A percentile compares a stretch with the other conserved stretches of the same genome.
phyloP scores from a whole-genome alignment of 2,113 vertebrate species.

The Patagioenas fasciata region DNA sequence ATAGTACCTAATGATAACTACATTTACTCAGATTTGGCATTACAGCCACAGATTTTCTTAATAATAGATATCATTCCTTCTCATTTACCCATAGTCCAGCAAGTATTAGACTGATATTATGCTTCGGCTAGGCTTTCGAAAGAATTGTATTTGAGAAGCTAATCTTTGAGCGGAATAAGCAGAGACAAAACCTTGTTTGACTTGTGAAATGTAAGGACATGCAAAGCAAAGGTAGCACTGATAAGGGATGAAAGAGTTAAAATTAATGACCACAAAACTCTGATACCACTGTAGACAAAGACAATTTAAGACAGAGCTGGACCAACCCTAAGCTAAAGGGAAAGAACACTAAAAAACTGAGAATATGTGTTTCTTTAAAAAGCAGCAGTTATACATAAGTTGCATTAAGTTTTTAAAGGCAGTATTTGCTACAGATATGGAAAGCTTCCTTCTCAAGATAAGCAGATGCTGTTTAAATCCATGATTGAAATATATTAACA shows the following conservation, averaged over 20 bases:
- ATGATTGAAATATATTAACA: not conserved
- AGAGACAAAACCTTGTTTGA: constrained; percentile 30
- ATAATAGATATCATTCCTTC: not conserved
- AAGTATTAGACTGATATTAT: not conserved
- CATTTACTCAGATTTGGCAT: not conserved
- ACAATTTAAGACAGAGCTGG: not conserved
- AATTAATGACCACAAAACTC: constrained; percentile 47
- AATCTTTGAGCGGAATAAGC: constrained; percentile 15
- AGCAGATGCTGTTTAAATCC: not conserved
- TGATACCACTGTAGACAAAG: constrained; percentile 27
- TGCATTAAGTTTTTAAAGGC: not conserved
- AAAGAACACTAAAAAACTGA: not conserved
- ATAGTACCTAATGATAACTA: not conserved
- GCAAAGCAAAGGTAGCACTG: constrained; percentile 49
- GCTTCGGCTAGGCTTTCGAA: not conserved
- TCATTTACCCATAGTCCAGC: not conserved
- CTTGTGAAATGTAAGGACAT: constrained; percentile 8
- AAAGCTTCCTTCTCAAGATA: not conserved
- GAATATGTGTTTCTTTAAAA: not conserved
- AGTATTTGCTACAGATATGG: not conserved
- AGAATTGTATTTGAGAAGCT: not conserved
- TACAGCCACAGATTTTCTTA: not conserved
- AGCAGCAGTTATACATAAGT: not conserved
- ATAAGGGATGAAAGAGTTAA: constrained; percentile 59
- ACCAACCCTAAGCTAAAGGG: not conserved